A percentile compares a stretch with the other conserved stretches of the same genome.
These are phyloP conservation scores for Aleiodes alternator DNA, from an alignment of 2,888 invertebrate genomes.

Conservation along the genomic window DNA sequence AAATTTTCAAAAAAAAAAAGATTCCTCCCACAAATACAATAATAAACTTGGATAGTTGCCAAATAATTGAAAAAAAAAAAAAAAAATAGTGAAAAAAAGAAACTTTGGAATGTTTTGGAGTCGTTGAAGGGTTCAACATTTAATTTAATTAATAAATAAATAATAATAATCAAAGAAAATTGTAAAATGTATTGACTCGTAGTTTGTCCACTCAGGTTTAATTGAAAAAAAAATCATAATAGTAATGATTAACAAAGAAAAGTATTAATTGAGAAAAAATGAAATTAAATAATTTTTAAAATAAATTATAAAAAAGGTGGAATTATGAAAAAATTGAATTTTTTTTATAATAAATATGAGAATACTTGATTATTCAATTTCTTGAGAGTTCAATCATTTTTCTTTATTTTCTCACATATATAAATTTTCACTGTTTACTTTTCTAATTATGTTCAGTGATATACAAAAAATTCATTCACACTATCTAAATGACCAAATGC, in stretches of 20 bases:
- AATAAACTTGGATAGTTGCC: neutral
- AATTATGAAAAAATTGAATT: slow-evolving; percentile 50
- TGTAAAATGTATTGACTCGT: slow-evolving; percentile 55
- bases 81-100: slow-evolving; percentile 11
- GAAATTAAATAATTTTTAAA: slow-evolving; percentile 46
- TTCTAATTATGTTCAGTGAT: slow-evolving; percentile 52
- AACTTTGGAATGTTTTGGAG: slow-evolving; percentile 50
- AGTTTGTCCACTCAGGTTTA: slow-evolving; percentile 50
- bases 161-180: slow-evolving; percentile 54
- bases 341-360: slow-evolving; percentile 44
- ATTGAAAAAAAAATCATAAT: slow-evolving; percentile 1
- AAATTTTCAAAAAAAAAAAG: slow-evolving; percentile 5
- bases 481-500: slow-evolving; percentile 52
- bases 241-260: neutral
- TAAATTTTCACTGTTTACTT: slow-evolving; percentile 40
- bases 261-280: neutral
- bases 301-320: slow-evolving; percentile 38
- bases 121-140: slow-evolving; percentile 44
- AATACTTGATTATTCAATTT: slow-evolving; percentile 34
- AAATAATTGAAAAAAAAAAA: slow-evolving; percentile 8
- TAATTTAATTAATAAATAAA: slow-evolving; percentile 18
- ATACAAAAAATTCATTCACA: slow-evolving; percentile 58
- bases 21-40: neutral
- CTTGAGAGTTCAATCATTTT: slow-evolving; percentile 53
- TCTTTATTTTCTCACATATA: slow-evolving; percentile 51